Conservation (phyloP, 2,797 vertebrate species). For the Adrianichthys oophorus region DNA sequence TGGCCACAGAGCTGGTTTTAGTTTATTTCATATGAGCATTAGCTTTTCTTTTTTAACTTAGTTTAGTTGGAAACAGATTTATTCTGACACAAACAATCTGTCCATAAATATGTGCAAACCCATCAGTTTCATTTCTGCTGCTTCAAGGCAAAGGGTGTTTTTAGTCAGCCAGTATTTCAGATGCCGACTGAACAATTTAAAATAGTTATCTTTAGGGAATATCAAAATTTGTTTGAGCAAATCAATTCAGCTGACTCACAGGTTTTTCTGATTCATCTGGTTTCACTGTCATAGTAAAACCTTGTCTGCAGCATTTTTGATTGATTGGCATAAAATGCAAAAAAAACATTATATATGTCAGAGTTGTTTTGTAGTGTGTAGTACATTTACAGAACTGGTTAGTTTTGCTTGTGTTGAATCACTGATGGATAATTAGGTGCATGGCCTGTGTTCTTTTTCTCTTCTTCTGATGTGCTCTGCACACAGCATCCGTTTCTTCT, state of each 20-base stretch:
- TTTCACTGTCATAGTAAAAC: conserved; percentile 7
- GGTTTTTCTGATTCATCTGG: conserved; percentile 13
- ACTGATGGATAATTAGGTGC: conserved; percentile 59
- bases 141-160: conserved; percentile 7
- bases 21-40: too few relatives aligned
- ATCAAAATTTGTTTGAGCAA: conserved; percentile 24
- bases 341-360: conserved; percentile 14
- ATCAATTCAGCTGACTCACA: conserved; percentile 14
- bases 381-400: background rate
- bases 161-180: conserved; percentile 15
- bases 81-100: too few relatives aligned
- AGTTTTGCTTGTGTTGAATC: conserved; percentile 45
- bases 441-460: conserved; percentile 30
- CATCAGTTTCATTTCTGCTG: conserved; percentile 10
- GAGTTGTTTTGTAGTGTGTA: too few relatives aligned
- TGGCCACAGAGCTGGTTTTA: too few relatives aligned
- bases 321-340: conserved; percentile 13
- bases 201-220: conserved; percentile 23
- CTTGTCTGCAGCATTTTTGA: conserved; percentile 5
- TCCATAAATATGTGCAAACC: background rate
- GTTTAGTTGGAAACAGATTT: too few relatives aligned
- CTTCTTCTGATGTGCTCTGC: conserved; percentile 45
- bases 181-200: conserved; percentile 4
- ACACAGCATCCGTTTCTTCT: conserved; percentile 13
- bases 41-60: too few relatives aligned